Base-by-base conservation (phyloP, 1,140 invertebrate genomes). In the Eulimnadia texana region DNA sequence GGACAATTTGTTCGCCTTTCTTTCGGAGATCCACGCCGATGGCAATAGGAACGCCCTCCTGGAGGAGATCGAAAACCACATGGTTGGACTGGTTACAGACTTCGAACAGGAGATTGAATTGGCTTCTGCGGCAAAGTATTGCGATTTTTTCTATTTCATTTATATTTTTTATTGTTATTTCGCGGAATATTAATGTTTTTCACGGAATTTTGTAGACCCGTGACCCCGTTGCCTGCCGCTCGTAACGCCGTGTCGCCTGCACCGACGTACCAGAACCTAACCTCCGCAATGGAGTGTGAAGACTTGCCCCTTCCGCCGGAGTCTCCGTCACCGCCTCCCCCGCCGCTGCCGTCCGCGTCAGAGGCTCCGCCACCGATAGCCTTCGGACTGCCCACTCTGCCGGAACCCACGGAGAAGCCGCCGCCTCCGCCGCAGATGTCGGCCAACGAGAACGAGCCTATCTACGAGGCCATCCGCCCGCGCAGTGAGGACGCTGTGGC, bases 1-100 rank as follows among this genome's bases (percentile, higher is more conserved):
- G 55, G 92, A 96, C 71, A 91, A 93, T 74, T 77, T 96, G 67
- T 96, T 95, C 73, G 88, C 88, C 53, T 96, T 96, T 71, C 76
- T 96, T 9, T 87, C 87, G 0, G 88, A 92, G 63, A 82, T 89
- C 16, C 84, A 88, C 16, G 76, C 77, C 2, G 73, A 70, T 20
- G 63, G 56, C 42, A 62, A 54, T 27, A 64, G 42, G 11, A 64
- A 63, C 49, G 64, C 79, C 64, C 78, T 87, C 9, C 84, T 90
- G 16, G 85, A 88, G n/a, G 86, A 90, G 70, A 90, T 91, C 53
- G 86, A 85, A 3, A 81, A 85, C 66, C 82, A 84, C 68, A 90
- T 92, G 85, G 82, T 88, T 67, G 79, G 86, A 64, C 73, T 92
- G 1, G 86, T 88, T 16, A 81, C 84, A 66, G 86, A 89, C 71